Evolutionary conservation across 2,797 vertebrate genomes (phyloP), one percentile per base, ranked within the genome.

Genomic region (Pelobates cultripes): DNA sequence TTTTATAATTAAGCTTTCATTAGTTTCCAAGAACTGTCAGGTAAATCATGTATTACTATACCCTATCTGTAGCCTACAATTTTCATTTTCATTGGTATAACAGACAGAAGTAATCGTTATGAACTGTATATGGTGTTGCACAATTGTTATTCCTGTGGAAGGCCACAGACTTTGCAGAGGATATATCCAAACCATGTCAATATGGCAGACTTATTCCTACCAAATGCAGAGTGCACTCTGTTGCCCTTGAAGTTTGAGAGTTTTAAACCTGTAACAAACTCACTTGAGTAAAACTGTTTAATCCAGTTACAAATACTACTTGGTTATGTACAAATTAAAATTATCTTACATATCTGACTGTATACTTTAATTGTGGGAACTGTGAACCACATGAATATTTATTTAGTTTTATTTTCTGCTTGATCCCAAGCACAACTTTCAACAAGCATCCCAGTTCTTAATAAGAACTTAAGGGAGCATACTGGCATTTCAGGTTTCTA

Each of bases 101-200:
- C 90, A 90, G 92, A 94, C 91, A 90, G 91, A 89, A 90, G 85
- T 92, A 92, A 90, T 90, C 91, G 85, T 91, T 89, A 89, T 85
- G 87, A 92, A 90, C 89, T 91, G 74, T 88, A 88, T 87, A 88
- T 91, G 89, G 87, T 92, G 90, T 93, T 94, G 92, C 93, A 93
- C 92, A 91, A 89, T 86, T 88, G 86, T 90, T 86, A 92, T 90
- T 90, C 91, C 92, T 93, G 90, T 93, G 91, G 93, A 88, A 88
- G 87, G 90, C 91, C 91, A 90, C 85, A 86, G 90, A 86, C 91
- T 86, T 87, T 91, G 90, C 90, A 92, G 93, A 93, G 92, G 92
- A 89, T 87, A 81, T 88, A 81, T 86, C 85, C 81, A 87, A 89
- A 88, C 87, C 89, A 87, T 90, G 87, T 88, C 88, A 87, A 80